A percentile compares a stretch with the other conserved stretches of the same genome.
Evolutionary conservation across 2,797 vertebrate genomes (phyloP).

Genomic region (Rhodeus uyekii): DNA sequence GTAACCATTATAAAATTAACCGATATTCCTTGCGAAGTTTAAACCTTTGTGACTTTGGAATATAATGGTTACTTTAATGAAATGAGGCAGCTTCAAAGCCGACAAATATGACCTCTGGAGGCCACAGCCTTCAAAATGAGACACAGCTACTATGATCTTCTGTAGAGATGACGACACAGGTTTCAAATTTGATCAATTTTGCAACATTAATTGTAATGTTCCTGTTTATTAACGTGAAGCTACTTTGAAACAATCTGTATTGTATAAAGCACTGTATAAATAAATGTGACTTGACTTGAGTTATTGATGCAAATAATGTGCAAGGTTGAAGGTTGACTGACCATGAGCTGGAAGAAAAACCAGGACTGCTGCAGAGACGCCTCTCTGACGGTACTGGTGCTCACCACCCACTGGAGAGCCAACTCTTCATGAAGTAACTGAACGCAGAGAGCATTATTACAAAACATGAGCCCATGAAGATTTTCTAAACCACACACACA

Average conservation of each 20-base stretch:
- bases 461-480: background rate
- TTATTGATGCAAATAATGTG: background rate
- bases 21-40: background rate
- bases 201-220: background rate
- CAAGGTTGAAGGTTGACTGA: conserved; percentile 62
- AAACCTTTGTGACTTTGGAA: background rate
- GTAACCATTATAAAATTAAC: background rate
- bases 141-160: background rate
- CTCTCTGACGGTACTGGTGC: conserved; percentile 84
- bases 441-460: conserved; percentile 20
- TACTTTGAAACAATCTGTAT: background rate
- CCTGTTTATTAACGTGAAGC: background rate
- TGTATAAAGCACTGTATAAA: background rate
- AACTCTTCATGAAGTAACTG: conserved; percentile 91
- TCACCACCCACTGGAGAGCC: conserved; percentile 93
- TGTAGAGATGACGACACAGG: background rate
- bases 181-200: background rate
- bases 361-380: conserved; percentile 88
- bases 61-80: background rate
- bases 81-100: background rate
- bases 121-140: background rate
- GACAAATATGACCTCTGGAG: background rate
- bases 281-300: background rate
- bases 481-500: background rate
- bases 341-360: conserved; percentile 95